Evolutionary conservation across 2,113 vertebrate species (phyloP).

Genomic region (Archilochus colubris): DNA sequence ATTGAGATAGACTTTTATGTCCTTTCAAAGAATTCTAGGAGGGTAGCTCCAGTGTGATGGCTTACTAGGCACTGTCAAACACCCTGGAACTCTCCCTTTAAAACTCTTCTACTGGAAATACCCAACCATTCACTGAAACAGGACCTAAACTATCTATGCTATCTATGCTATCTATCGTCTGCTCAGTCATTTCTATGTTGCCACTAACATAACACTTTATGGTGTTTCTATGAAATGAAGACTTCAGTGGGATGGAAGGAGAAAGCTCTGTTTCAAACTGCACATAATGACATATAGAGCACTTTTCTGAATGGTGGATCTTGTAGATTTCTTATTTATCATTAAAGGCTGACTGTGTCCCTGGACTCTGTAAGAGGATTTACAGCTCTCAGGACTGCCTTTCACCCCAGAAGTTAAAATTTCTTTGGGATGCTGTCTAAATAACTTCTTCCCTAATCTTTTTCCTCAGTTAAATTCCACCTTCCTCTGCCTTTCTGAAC

Average conservation of each 20-base stretch:
- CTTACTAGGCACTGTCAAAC: neutral
- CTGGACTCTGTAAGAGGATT: neutral
- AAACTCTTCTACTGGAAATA: neutral
- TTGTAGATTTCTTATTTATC: neutral
- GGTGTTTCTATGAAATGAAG: neutral
- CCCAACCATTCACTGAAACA: neutral
- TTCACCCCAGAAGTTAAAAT: neutral
- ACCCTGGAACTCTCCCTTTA: neutral
- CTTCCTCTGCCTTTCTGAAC: neutral
- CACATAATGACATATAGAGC: fast-evolving
- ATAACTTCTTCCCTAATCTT: neutral
- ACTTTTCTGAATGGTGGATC: neutral
- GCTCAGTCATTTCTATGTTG: neutral
- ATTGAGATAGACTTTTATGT: neutral
- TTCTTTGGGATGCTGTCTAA: neutral
- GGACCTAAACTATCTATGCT: neutral
- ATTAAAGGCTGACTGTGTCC: neutral
- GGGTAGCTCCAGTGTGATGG: neutral
- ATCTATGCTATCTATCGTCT: neutral
- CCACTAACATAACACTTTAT: neutral
- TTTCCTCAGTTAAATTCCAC: neutral
- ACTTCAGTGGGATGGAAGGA: neutral
- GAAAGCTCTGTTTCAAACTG: neutral
- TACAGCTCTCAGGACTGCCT: neutral
- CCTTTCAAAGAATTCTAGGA: neutral